Conservation (phyloP, 2,888 invertebrate genomes). For the Incurvaria masculella region DNA sequence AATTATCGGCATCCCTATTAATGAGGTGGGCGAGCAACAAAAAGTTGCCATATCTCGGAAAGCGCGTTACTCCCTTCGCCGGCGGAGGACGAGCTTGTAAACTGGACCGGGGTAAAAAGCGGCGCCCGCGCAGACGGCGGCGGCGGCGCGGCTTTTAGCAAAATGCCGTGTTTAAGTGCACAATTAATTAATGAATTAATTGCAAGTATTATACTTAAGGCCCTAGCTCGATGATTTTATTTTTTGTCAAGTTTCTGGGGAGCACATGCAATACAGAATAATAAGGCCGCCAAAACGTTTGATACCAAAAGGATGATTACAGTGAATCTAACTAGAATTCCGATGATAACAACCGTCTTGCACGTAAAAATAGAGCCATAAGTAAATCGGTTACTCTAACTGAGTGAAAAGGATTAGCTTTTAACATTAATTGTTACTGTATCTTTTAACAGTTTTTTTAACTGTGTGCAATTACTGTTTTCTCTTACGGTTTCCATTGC, state of each 20-base stretch:
- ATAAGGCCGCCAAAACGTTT: no score
- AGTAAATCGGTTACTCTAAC: no score
- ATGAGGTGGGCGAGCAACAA: neutral
- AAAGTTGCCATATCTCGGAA: neutral
- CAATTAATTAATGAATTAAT: conserved; percentile 58
- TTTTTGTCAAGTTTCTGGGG: neutral
- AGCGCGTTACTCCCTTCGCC: neutral
- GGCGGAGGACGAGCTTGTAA: neutral
- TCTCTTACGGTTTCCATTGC: no score
- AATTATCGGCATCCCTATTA: neutral
- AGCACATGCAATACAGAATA: neutral
- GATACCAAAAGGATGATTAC: no score
- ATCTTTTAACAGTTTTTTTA: no score
- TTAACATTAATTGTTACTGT: no score
- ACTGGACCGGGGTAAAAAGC: neutral
- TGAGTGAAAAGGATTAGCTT: no score
- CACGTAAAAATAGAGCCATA: no score
- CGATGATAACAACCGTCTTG: no score
- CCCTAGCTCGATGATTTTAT: neutral
- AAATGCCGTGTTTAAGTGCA: conserved; percentile 19
- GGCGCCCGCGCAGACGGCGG: neutral
- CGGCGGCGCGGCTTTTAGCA: neutral
- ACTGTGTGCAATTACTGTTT: no score
- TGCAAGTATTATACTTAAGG: neutral
- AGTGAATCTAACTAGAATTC: no score